Percentiles rank a stretch among this genome's conserved stretches.
Evolutionary conservation across 2,113 vertebrate species (phyloP).

Genomic region (Takifugu bimaculatus): DNA sequence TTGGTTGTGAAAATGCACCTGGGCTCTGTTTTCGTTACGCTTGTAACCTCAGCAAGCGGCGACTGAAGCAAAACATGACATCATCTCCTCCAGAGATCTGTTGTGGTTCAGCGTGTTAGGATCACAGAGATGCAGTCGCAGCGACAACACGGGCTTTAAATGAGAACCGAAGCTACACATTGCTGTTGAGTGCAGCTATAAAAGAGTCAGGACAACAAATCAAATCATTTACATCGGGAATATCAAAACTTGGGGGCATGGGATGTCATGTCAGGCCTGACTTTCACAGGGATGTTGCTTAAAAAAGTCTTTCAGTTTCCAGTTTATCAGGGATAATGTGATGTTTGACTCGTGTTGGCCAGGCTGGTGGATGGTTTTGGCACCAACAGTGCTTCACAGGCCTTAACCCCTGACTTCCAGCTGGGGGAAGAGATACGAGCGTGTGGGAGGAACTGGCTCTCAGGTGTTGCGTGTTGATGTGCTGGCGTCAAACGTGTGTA

Average conservation of each 20-base stretch:
- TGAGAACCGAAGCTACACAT: neutral
- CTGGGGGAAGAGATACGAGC: slow-evolving; percentile 54
- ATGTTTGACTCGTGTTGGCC: slow-evolving; percentile 30
- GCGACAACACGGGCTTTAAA: neutral
- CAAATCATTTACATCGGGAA: neutral
- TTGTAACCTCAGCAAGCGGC: slow-evolving; percentile 61
- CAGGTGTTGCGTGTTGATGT: slow-evolving; percentile 57
- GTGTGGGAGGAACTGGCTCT: slow-evolving; percentile 45
- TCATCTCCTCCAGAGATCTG: neutral
- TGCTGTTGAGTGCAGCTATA: neutral
- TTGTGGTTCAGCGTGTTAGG: slow-evolving; percentile 7
- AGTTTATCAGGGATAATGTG: slow-evolving; percentile 25
- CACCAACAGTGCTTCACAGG: slow-evolving; percentile 44
- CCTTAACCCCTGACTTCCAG: slow-evolving; percentile 70
- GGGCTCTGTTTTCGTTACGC: slow-evolving; percentile 63
- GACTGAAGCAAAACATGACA: slow-evolving; percentile 35
- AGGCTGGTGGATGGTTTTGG: slow-evolving; percentile 46
- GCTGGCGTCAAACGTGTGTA: neutral
- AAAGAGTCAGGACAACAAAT: neutral
- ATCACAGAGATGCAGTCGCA: slow-evolving; percentile 18
- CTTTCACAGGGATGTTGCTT: neutral
- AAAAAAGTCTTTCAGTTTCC: slow-evolving; percentile 10
- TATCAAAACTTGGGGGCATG: neutral
- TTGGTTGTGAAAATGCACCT: slow-evolving; percentile 67
- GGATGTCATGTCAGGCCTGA: neutral